A percentile compares a stretch with the other conserved stretches of the same genome.
phyloP scores from a whole-genome alignment of 2,113 vertebrate species.

The Carlito syrichta region DNA sequence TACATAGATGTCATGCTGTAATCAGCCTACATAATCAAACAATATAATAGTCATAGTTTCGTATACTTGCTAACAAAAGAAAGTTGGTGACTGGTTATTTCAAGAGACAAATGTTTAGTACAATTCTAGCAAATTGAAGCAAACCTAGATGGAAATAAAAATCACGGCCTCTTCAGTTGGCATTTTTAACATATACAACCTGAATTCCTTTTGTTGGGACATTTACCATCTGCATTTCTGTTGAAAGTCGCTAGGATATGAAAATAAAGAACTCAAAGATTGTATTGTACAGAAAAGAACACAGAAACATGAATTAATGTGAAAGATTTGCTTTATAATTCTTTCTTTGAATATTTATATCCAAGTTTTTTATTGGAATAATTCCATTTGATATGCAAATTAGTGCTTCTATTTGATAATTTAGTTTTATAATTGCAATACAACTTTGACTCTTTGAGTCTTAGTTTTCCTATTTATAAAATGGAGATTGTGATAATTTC shows the following conservation, averaged over 20 bases:
- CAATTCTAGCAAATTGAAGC: not conserved
- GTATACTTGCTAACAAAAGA: not conserved
- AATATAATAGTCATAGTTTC: not conserved
- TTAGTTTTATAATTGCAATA: not conserved
- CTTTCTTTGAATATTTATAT: not conserved
- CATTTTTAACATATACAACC: not conserved
- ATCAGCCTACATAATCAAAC: not conserved
- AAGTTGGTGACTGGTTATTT: not conserved
- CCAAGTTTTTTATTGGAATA: not conserved
- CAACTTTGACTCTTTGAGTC: not conserved
- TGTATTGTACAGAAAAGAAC: not conserved
- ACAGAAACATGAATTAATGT: not conserved
- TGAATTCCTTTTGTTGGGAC: not conserved
- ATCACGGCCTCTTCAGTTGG: not conserved
- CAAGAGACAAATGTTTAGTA: not conserved
- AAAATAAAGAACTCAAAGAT: not conserved
- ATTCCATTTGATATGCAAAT: not conserved
- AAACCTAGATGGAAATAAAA: conserved; percentile 19
- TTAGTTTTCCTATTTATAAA: not conserved
- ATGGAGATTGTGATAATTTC: not conserved
- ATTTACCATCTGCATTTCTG: not conserved
- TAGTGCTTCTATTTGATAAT: not conserved
- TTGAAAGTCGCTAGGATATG: not conserved
- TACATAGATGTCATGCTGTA: not conserved
- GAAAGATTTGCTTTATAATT: not conserved